A percentile compares a stretch with the other conserved stretches of the same genome.
phyloP scores from a whole-genome alignment of 1,140 invertebrate species.

The Hermetia illucens region DNA sequence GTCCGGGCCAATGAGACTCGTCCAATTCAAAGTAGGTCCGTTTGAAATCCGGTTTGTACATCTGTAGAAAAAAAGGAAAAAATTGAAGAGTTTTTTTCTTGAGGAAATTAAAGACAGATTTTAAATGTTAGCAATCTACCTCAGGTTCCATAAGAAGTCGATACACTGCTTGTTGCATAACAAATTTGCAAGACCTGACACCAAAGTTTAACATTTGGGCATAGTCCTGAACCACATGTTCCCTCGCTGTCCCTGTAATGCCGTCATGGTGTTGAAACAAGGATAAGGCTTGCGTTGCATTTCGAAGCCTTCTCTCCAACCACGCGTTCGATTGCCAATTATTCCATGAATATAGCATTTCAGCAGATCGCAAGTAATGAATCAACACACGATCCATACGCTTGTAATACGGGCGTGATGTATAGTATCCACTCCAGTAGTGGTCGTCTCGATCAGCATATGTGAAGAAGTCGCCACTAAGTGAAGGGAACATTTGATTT shows the following conservation, averaged over 20 bases:
- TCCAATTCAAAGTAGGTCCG: constrained; percentile 5
- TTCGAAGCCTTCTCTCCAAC: constrained; percentile 40
- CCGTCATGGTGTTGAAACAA: constrained; percentile 96
- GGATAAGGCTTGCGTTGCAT: constrained; percentile 59
- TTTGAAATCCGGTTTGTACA: constrained; percentile 4
- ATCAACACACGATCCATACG: constrained; percentile 69
- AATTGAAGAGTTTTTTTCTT: background rate
- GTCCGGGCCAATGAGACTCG: background rate
- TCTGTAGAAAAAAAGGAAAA: constrained; percentile 2
- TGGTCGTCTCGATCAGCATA: constrained; percentile 90
- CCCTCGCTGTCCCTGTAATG: constrained; percentile 80
- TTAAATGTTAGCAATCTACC: constrained; percentile 5
- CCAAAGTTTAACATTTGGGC: constrained; percentile 56
- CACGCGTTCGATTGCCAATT: constrained; percentile 35
- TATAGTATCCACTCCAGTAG: constrained; percentile 96
- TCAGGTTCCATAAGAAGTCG: constrained; percentile 34
- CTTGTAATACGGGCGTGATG: constrained; percentile 86
- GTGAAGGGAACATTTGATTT: constrained; percentile 49
- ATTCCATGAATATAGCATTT: constrained; percentile 48
- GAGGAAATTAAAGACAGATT: too few relatives aligned
- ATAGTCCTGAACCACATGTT: constrained; percentile 82
- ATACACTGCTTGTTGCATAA: constrained; percentile 51
- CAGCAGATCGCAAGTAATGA: constrained; percentile 45
- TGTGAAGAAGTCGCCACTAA: constrained; percentile 94
- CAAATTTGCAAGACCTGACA: constrained; percentile 44